Evolutionary conservation across 2,888 invertebrate species (phyloP).

Genomic region (Patella ulyssiponensis): DNA sequence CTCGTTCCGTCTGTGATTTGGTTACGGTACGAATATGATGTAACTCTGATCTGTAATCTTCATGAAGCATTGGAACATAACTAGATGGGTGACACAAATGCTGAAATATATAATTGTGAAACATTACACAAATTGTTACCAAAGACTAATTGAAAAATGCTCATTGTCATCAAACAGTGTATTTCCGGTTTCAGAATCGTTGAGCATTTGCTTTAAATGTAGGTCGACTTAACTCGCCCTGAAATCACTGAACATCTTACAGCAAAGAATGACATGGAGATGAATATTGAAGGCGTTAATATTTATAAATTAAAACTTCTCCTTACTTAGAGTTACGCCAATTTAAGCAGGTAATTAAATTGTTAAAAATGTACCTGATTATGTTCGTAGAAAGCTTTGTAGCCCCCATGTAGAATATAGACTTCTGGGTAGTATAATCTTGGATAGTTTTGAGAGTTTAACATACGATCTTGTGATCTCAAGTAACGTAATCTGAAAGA

Average conservation of each 20-base stretch:
- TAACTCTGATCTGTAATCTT: constrained; percentile 81
- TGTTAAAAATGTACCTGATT: constrained; percentile 67
- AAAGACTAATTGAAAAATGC: too few species aligned
- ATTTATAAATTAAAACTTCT: neutral
- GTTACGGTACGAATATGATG: constrained; percentile 77
- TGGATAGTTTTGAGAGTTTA: constrained; percentile 86
- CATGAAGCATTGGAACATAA: constrained; percentile 89
- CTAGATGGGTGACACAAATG: constrained; percentile 80
- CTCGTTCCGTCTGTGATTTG: too few species aligned
- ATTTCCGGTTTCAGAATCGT: too few species aligned
- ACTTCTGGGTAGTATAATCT: constrained; percentile 89
- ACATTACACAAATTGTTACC: neutral
- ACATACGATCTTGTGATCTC: constrained; percentile 84
- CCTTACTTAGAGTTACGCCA: neutral
- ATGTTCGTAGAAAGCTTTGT: constrained; percentile 84
- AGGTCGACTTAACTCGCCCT: too few species aligned
- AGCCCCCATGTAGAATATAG: constrained; percentile 90
- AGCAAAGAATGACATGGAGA: too few species aligned
- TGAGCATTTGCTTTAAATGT: too few species aligned
- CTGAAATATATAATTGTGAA: constrained; percentile 51
- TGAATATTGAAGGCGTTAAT: too few species aligned
- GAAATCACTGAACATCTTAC: too few species aligned
- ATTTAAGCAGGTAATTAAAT: neutral
- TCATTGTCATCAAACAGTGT: too few species aligned
- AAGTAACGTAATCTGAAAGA: constrained; percentile 82